phyloP scores from a whole-genome alignment of 2,113 vertebrate species.

The Clinocottus analis region DNA sequence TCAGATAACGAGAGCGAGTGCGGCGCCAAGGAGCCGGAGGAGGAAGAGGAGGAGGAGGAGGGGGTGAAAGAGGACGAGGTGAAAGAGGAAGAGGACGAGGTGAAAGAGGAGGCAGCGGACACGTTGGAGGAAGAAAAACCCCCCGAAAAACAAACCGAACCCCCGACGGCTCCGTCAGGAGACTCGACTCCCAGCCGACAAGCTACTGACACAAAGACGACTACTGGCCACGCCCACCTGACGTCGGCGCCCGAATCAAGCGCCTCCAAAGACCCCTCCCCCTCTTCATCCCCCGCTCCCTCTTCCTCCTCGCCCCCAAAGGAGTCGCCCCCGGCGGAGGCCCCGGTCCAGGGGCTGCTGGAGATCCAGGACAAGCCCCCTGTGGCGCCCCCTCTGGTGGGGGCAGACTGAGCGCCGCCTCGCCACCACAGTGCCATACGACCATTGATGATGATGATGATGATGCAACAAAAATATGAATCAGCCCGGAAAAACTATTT shows the following conservation, averaged over 20 bases:
- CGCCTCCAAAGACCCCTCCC: constrained; percentile 49
- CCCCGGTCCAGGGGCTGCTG: constrained; percentile 84
- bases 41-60: constrained; percentile 7
- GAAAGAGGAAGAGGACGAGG: constrained; percentile 46
- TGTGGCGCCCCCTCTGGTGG: constrained; percentile 85
- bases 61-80: constrained; percentile 11
- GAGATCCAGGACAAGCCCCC: constrained; percentile 83
- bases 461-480: constrained; percentile 38
- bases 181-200: constrained; percentile 14
- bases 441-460: constrained; percentile 33
- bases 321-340: constrained; percentile 34
- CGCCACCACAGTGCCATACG: constrained; percentile 77
- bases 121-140: not conserved
- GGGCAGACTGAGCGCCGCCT: constrained; percentile 84
- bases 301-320: constrained; percentile 10
- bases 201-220: constrained; percentile 61
- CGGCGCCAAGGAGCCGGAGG: constrained; percentile 63
- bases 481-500: constrained; percentile 34
- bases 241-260: constrained; percentile 1
- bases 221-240: constrained; percentile 1
- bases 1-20: constrained; percentile 87
- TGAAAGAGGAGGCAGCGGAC: not conserved
- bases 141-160: not conserved
- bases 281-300: constrained; percentile 17
- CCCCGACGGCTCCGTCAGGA: not conserved